Percentiles rank a stretch among this genome's conserved stretches.
Conservation (phyloP, 2,797 vertebrate species). For the Antrozous pallidus region DNA sequence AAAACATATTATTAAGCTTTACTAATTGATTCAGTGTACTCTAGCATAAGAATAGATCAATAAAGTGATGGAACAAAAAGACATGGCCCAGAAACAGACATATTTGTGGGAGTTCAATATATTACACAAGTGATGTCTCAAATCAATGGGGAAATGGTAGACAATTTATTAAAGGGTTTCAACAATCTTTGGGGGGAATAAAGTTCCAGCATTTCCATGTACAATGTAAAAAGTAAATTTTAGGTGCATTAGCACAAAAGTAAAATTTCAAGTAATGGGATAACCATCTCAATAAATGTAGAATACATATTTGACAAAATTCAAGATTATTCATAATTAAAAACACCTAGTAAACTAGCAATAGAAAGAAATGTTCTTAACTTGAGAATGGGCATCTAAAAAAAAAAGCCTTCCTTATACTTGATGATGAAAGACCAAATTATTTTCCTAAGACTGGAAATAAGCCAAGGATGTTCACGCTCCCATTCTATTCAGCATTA, state of each 20-base stretch:
- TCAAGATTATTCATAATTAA: constrained; percentile 22
- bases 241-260: neutral
- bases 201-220: constrained; percentile 14
- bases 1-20: neutral
- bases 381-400: neutral
- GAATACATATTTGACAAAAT: constrained; percentile 4
- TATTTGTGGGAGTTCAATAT: neutral
- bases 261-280: neutral
- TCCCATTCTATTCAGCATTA: neutral
- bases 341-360: constrained; percentile 23
- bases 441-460: neutral
- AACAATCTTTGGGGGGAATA: neutral
- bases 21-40: neutral
- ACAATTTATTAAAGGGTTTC: constrained; percentile 3
- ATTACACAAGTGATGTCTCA: constrained; percentile 2
- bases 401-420: constrained; percentile 19
- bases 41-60: neutral
- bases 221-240: constrained; percentile 28
- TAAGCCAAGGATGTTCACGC: neutral
- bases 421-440: neutral
- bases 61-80: constrained; percentile 29
- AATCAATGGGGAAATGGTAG: neutral
- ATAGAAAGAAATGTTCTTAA: constrained; percentile 26
- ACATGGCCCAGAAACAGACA: constrained; percentile 11
- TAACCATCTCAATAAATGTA: neutral